A percentile compares a stretch with the other conserved stretches of the same genome.
Conservation (phyloP, 2,888 invertebrate genomes). For the Acleris laterana region DNA sequence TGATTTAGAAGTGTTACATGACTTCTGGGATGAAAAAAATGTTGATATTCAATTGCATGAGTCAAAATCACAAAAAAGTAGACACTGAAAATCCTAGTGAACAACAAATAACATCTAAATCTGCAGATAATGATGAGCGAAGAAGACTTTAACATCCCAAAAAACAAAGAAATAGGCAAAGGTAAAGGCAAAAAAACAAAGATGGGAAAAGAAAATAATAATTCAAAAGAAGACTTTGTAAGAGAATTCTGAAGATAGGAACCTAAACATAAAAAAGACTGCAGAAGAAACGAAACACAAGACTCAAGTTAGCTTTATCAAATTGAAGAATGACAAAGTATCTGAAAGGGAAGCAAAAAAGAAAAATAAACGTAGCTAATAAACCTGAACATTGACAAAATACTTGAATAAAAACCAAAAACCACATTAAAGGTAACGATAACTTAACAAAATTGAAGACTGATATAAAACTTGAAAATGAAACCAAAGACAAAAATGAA, state of each 20-base stretch:
- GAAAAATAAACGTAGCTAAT: background rate
- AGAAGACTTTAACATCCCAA: conserved; percentile 10
- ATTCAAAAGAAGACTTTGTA: background rate
- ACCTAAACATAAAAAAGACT: background rate
- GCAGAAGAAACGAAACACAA: conserved; percentile 2
- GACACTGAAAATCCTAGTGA: background rate
- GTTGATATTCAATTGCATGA: background rate
- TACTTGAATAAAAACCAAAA: background rate
- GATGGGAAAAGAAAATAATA: conserved; percentile 18
- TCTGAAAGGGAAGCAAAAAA: background rate
- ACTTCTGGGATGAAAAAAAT: conserved; percentile 1
- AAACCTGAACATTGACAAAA: background rate
- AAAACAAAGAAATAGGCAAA: conserved; percentile 10
- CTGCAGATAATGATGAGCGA: conserved; percentile 2
- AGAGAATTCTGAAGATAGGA: background rate
- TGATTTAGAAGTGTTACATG: conserved; percentile 8
- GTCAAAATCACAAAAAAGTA: conserved; percentile 2
- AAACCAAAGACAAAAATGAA: too few species aligned
- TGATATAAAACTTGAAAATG: too few species aligned
- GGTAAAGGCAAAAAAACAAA: conserved; percentile 19
- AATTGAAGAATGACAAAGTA: background rate
- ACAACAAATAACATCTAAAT: background rate
- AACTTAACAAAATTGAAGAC: too few species aligned
- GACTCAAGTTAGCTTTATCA: background rate
- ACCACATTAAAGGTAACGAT: too few species aligned